Conservation (phyloP, 2,113 vertebrate species). For the Trichechus manatus region DNA sequence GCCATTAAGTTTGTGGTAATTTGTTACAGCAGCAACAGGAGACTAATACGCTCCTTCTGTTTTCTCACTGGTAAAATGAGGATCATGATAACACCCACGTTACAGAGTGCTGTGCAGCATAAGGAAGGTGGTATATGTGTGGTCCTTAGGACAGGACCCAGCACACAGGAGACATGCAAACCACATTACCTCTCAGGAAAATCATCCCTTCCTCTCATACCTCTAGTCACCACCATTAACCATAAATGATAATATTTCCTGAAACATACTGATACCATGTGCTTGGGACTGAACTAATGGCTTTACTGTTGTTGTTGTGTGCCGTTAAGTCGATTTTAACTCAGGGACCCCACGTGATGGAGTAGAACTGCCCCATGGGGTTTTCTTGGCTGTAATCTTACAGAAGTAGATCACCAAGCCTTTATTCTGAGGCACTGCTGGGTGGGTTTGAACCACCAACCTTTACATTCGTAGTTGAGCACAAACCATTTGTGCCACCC, state of each 20-base stretch:
- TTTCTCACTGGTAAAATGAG: not conserved
- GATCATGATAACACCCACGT: accelerated
- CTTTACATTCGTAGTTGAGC: not conserved
- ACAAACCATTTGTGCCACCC: not conserved
- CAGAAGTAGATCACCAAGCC: not conserved
- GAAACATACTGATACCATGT: not conserved
- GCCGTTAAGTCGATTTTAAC: not conserved
- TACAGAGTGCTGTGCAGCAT: accelerated
- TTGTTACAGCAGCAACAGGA: not conserved
- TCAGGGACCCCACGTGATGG: not conserved
- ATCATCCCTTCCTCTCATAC: no score
- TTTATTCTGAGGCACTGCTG: not conserved
- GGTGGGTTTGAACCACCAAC: not conserved
- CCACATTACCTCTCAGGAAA: not conserved
- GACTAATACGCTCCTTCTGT: not conserved
- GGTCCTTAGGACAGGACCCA: not conserved
- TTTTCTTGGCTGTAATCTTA: not conserved
- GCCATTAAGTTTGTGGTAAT: not conserved
- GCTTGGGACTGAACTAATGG: not conserved
- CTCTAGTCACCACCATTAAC: not conserved
- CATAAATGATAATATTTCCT: not conserved
- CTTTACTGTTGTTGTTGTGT: not conserved
- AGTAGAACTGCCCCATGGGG: not conserved
- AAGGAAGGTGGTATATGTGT: not conserved
- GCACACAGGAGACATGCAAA: not conserved